Percentiles rank a stretch among this genome's conserved stretches.
phyloP scores from a whole-genome alignment of 1,140 invertebrate genomes.

The Drosophila equinoxialis region DNA sequence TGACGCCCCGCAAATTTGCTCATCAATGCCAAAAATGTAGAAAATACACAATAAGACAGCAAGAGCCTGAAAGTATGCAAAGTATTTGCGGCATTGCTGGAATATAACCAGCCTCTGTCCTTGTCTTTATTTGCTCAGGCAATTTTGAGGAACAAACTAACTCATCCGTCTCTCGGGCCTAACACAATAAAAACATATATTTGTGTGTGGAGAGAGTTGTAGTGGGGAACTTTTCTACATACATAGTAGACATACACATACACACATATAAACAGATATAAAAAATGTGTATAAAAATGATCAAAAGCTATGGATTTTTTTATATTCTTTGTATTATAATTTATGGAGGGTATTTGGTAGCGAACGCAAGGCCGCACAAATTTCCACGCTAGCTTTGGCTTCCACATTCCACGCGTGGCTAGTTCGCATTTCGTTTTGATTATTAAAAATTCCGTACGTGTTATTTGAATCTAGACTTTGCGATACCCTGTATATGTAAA shows the following conservation, averaged over 20 bases:
- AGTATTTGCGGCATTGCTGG: slow-evolving; percentile 33
- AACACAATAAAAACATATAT: slow-evolving; percentile 45
- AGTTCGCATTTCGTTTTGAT: slow-evolving; percentile 64
- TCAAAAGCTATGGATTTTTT: slow-evolving; percentile 74
- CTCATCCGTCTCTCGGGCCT: slow-evolving; percentile 36
- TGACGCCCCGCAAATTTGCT: slow-evolving; percentile 46
- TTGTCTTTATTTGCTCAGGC: slow-evolving; percentile 9
- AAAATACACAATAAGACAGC: slow-evolving; percentile 31
- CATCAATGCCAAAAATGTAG: slow-evolving; percentile 63
- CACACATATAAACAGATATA: slow-evolving; percentile 7
- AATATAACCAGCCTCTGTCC: slow-evolving; percentile 23
- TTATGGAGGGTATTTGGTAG: slow-evolving; percentile 67
- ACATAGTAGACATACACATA: neutral
- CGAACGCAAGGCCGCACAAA: slow-evolving; percentile 45
- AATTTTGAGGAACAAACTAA: slow-evolving; percentile 5
- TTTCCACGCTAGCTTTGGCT: slow-evolving; percentile 71
- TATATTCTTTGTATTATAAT: slow-evolving; percentile 69
- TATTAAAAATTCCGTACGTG: slow-evolving; percentile 55
- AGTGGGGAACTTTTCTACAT: neutral
- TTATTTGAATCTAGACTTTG: neutral
- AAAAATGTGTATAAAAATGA: slow-evolving; percentile 41
- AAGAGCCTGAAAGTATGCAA: slow-evolving; percentile 33
- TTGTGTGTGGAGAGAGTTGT: slow-evolving; percentile 7
- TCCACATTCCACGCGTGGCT: slow-evolving; percentile 76
- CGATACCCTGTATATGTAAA: neutral